phyloP scores from a whole-genome alignment of 2,888 invertebrate species.

The Diploptera punctata region DNA sequence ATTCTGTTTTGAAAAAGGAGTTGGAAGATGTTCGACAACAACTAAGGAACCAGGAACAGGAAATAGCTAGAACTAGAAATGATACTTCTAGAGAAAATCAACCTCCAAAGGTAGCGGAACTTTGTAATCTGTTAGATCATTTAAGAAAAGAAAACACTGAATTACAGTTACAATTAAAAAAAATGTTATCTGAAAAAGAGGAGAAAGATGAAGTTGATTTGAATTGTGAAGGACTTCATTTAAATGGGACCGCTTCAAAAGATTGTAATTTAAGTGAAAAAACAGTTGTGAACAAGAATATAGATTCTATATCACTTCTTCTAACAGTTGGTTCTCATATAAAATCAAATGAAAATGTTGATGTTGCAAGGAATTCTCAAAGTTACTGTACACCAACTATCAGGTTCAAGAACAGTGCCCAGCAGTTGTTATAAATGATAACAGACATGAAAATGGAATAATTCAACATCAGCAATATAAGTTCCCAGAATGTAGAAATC shows the following conservation, averaged over 20 bases:
- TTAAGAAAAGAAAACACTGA: constrained; percentile 19
- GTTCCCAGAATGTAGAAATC: too few species aligned
- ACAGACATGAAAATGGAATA: too few species aligned
- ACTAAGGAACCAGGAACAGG: neutral
- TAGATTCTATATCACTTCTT: neutral
- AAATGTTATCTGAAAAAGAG: constrained; percentile 9
- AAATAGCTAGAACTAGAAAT: neutral
- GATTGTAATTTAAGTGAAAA: neutral
- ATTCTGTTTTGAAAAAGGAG: constrained; percentile 22
- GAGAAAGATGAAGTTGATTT: neutral
- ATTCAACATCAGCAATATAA: too few species aligned
- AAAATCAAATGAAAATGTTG: neutral
- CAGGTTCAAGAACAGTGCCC: too few species aligned
- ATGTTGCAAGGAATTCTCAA: neutral
- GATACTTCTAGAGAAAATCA: neutral
- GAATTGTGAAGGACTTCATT: neutral
- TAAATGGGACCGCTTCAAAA: neutral
- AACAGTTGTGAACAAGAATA: neutral
- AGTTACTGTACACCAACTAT: neutral
- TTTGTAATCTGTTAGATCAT: constrained; percentile 3
- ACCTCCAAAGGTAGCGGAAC: neutral
- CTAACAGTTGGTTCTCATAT: neutral
- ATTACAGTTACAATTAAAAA: neutral
- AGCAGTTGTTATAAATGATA: too few species aligned
- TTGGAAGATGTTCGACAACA: constrained; percentile 22